Evolutionary conservation across 2,797 vertebrate genomes (phyloP).

Genomic region (Varecia variegata): DNA sequence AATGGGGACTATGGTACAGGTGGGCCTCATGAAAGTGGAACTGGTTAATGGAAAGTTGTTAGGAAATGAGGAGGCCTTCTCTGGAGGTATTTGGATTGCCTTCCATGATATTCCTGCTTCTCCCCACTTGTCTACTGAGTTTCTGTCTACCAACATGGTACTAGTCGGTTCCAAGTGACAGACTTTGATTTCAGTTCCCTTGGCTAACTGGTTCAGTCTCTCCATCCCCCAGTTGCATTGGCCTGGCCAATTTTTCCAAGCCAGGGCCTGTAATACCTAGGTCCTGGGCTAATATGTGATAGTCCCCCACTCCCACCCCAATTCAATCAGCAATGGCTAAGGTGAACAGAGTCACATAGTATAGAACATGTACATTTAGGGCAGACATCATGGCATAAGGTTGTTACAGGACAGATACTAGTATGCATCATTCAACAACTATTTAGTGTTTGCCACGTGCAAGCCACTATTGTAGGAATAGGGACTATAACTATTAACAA

Average conservation of each 20-base stretch:
- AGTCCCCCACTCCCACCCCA: neutral
- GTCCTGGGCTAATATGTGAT: neutral
- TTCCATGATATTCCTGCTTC: neutral
- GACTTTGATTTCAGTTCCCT: neutral
- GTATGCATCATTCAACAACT: neutral
- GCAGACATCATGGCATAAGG: neutral
- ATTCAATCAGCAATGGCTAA: neutral
- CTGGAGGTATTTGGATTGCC: neutral
- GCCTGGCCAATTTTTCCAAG: neutral
- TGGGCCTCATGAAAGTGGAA: neutral
- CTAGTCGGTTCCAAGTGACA: neutral
- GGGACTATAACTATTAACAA: neutral
- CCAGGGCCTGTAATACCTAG: neutral
- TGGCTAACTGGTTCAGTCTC: neutral
- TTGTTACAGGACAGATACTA: neutral
- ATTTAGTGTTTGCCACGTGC: neutral
- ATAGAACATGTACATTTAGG: neutral
- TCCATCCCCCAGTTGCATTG: neutral
- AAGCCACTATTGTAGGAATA: neutral
- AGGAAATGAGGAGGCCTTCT: neutral
- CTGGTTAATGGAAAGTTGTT: neutral
- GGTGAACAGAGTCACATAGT: neutral
- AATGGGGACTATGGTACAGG: neutral
- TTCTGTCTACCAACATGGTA: neutral
- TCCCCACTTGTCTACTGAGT: neutral